Percentiles rank a stretch among this genome's conserved stretches.
Evolutionary conservation across 2,113 vertebrate genomes (phyloP).

Genomic region (Pelecanoides urinatrix): DNA sequence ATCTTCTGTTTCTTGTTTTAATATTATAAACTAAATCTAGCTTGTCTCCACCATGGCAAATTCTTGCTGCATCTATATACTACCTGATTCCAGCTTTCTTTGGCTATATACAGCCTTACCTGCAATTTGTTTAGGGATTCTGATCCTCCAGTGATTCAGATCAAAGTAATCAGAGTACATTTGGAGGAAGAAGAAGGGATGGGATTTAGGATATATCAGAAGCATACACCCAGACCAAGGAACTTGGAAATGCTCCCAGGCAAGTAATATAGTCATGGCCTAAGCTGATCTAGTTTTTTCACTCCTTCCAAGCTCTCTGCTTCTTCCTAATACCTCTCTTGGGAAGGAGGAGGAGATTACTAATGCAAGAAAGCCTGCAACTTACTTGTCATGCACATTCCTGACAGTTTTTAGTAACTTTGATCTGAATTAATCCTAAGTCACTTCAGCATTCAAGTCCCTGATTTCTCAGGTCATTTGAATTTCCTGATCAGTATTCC

Average conservation of each 20-base stretch:
- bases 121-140: not conserved
- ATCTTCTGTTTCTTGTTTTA: not conserved
- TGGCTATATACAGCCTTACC: not conserved
- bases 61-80: not conserved
- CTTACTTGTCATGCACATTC: slow-evolving; percentile 1
- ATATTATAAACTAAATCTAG: not conserved
- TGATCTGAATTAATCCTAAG: not conserved
- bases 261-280: not conserved
- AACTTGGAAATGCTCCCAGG: not conserved
- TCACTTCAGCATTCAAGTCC: not conserved
- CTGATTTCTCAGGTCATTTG: not conserved
- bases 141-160: not conserved
- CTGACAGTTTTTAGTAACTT: not conserved
- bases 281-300: not conserved
- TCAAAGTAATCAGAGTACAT: not conserved
- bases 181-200: not conserved
- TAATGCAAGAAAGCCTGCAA: not conserved
- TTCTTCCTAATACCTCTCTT: not conserved
- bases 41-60: not conserved
- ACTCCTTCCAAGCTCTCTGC: not conserved
- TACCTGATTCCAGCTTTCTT: not conserved
- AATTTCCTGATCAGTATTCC: not conserved
- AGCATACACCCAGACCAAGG: not conserved
- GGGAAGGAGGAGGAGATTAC: not conserved
- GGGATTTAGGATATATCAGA: not conserved